phyloP scores from a whole-genome alignment of 2,888 invertebrate genomes.

The Lymantria dispar region DNA sequence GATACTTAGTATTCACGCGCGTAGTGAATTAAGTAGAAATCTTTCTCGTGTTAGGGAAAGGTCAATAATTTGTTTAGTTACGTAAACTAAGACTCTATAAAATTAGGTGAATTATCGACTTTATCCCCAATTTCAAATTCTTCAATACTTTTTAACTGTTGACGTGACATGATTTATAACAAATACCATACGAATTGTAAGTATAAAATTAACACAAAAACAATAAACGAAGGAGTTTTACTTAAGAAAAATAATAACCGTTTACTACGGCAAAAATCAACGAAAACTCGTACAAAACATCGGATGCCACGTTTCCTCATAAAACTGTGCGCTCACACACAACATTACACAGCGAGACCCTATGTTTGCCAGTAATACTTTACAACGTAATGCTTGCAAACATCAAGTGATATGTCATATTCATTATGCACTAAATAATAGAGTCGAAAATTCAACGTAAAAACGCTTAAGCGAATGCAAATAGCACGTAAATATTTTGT shows the following conservation, averaged over 20 bases:
- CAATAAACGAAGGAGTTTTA: conserved; percentile 13
- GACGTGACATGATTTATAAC: background rate
- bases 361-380: conserved; percentile 64
- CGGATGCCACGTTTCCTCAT: conserved; percentile 50
- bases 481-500: conserved; percentile 56
- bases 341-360: conserved; percentile 60
- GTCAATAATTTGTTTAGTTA: conserved; percentile 15
- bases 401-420: conserved; percentile 32
- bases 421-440: conserved; percentile 37
- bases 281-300: conserved; percentile 40
- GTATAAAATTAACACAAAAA: background rate
- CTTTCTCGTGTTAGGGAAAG: conserved; percentile 38
- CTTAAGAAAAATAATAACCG: conserved; percentile 27
- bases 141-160: background rate
- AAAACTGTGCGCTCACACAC: conserved; percentile 58
- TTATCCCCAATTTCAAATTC: background rate
- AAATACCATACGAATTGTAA: background rate
- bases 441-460: conserved; percentile 45
- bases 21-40: conserved; percentile 40
- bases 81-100: conserved; percentile 6
- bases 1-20: conserved; percentile 73
- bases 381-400: conserved; percentile 50
- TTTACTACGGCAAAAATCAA: conserved; percentile 32
- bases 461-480: conserved; percentile 45
- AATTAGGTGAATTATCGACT: conserved; percentile 9